Evolutionary conservation across 2,888 invertebrate species (phyloP), one percentile per base, ranked within the genome.

Genomic region (Caenorhabditis panamensis): DNA sequence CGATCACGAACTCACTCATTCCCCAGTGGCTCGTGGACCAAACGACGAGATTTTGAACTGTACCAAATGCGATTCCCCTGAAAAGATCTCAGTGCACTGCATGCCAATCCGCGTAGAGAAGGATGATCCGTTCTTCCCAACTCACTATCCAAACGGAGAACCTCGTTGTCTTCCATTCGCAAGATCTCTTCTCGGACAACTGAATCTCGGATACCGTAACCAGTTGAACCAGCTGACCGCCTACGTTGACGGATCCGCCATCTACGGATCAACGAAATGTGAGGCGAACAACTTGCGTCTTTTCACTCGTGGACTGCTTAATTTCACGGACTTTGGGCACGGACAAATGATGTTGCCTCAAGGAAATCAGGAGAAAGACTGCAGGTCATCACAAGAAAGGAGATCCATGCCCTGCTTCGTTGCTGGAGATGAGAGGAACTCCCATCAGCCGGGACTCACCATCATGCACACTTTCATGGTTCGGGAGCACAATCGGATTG

Each of bases 121-220:
- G 0, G 95, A 95, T 0, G 97, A 97, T 92, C 95, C 95, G 82
- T 96, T 94, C 92, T 96, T 95, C 91, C 93, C 93, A 11, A 95
- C 95, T 80, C 86, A 95, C 36, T 95, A 96, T 91, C 82, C 95
- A 0, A 95, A 95, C 1, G 96, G 96, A 0, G 94, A 94, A 72
- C 93, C 95, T n/a, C 93, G 96, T 85, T 97, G 97, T 92, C 95
- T 97, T 92, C 96, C 96, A 0, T 96, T 96, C 91, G 96, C 96
- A 94, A 94, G 97, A 90, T 96, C 96, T 59, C 92, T 97, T 84
- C 96, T 96, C 0, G 97, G 97, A 24, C 97, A 97, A 90, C 94
- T 95, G 88, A 94, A 94, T 69, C 92, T 97, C 58, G 90, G 89
- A n/a, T 89, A 89, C 80, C 82, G 89, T 66, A 87, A 86, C 53